Evolutionary conservation across 2,888 invertebrate species (phyloP).

Genomic region (Dynastes maya): DNA sequence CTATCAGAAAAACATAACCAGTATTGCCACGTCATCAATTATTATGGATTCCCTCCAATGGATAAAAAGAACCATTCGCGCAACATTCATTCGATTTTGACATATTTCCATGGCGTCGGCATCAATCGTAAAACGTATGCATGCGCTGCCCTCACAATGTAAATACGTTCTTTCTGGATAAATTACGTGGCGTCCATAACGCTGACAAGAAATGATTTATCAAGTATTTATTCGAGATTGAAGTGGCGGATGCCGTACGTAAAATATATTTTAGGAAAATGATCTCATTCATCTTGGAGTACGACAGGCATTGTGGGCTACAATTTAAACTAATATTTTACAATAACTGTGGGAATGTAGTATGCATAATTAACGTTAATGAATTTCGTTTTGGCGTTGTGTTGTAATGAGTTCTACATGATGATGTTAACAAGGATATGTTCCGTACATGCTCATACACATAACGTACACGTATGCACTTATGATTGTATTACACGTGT

Average conservation of each 20-base stretch:
- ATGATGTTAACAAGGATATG: slow-evolving; percentile 24
- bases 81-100: slow-evolving; percentile 17
- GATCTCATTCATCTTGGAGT: slow-evolving; percentile 45
- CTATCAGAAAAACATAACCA: background rate
- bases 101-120: slow-evolving; percentile 15
- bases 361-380: slow-evolving; percentile 45
- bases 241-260: slow-evolving; percentile 18
- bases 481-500: background rate
- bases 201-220: slow-evolving; percentile 47
- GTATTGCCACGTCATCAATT: background rate
- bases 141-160: slow-evolving; percentile 20
- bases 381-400: slow-evolving; percentile 33
- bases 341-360: slow-evolving; percentile 41
- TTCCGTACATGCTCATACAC: background rate
- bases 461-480: background rate
- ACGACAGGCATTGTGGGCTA: slow-evolving; percentile 31
- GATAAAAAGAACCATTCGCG: slow-evolving; percentile 22
- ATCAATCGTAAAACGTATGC: slow-evolving; percentile 15
- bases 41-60: background rate
- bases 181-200: slow-evolving; percentile 27
- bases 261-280: slow-evolving; percentile 45
- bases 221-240: slow-evolving; percentile 46
- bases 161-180: slow-evolving; percentile 35
- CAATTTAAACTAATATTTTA: slow-evolving; percentile 43
- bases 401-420: background rate